Conservation (phyloP, 2,113 vertebrate species). For the Ceratotherium simum region DNA sequence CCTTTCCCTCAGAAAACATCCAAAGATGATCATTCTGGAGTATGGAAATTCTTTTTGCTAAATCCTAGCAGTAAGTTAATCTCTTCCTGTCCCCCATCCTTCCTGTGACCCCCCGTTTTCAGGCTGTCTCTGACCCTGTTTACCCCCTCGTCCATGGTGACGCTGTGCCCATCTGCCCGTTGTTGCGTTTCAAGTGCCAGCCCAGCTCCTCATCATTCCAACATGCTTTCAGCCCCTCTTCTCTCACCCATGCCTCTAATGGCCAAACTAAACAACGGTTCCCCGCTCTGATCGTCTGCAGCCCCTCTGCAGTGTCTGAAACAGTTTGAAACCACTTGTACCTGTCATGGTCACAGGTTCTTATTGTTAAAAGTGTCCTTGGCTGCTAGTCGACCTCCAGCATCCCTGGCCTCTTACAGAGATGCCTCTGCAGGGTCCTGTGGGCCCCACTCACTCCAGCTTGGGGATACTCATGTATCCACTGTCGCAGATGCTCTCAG, state of each 20-base stretch:
- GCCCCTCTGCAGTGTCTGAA: background rate
- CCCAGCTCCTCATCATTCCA: background rate
- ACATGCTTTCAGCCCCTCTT: too few species aligned
- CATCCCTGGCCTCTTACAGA: background rate
- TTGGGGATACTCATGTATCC: background rate
- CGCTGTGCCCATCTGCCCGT: fast-evolving
- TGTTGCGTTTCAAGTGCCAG: background rate
- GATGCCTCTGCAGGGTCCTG: background rate
- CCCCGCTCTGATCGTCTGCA: background rate
- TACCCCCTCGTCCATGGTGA: background rate
- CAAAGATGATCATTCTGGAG: constrained; percentile 5
- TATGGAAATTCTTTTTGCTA: background rate
- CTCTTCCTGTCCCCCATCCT: background rate
- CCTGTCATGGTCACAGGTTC: background rate
- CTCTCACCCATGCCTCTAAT: background rate
- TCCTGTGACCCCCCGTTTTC: background rate
- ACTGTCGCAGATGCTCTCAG: background rate
- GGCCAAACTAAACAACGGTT: background rate
- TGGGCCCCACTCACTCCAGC: background rate
- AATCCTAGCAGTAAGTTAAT: background rate
- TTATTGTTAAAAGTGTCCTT: background rate
- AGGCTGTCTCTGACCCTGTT: background rate
- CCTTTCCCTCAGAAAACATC: background rate
- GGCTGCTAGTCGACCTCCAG: background rate
- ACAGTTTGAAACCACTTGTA: background rate